Base-by-base conservation (phyloP, 2,113 vertebrate species). In the Malaclemys terrapin region DNA sequence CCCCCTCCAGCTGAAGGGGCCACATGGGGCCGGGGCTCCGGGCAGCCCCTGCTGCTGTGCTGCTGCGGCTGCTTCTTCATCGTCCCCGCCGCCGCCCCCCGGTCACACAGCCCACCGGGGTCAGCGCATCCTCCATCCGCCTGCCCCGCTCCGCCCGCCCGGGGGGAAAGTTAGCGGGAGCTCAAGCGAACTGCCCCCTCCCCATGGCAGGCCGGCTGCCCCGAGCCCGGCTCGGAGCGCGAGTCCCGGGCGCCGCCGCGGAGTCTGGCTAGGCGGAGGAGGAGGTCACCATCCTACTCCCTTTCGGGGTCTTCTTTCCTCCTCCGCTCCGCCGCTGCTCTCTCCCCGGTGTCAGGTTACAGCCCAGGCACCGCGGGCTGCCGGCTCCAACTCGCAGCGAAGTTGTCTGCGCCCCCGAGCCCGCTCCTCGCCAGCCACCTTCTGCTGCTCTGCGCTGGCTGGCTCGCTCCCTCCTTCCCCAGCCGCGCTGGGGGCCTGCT, bases 11-110 rank as follows among this genome's bases (percentile, higher is more conserved):
- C 97, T 94, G 87, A 87, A 89, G 97, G 98, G 93, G 96, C 98
- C 98, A 97, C 98, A 98, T 89, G 98, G 94, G 97, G 97, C 98
- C 97, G 96, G 96, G 95, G 54, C 57, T 92, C 97, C 80, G 90
- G 94, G 96, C 96, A 97, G 89, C 95, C 97, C 93, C 97, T 98
- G 94, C 94, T 97, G 97, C 96, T 96, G 95, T 97, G 98, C 97
- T 97, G 98, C 97, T 98, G 95, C 98, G 98, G 98, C 99, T 99
- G 99, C 99, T 98, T 99, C 99, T 98, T 99, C 99, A 97, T 98
- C 98, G 98, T 98, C 98, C 98, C 98, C 98, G 98, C 98, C 98
- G 94, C 96, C 97, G 98, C 96, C 93, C 96, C 98, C 80, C 87
- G 93, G 85, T 98, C 98, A 98, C 98, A 98, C 98, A 98, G 99